Evolutionary conservation across 1,140 invertebrate species (phyloP), one percentile per base, ranked within the genome.

Genomic region (Trichonephila clavipes): DNA sequence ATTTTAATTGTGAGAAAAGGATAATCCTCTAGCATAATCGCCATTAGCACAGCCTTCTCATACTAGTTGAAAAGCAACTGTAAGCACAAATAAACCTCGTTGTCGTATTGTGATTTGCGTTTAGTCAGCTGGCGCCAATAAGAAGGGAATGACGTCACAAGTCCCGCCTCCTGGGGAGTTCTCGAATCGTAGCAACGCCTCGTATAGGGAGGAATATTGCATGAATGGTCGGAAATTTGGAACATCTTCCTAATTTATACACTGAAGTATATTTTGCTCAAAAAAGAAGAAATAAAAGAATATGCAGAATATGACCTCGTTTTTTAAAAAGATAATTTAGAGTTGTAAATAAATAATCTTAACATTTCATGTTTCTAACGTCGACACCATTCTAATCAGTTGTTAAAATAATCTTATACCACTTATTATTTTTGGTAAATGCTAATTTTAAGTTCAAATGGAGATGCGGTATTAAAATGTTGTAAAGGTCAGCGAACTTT

Each of bases 231-330:
- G 85, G 92, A 81, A 40, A 88, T 24, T 28, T n/a, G 72, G 81
- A 64, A 64, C 90, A 92, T 92, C 90, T 92, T 92, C 90, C 90
- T 92, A 92, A 92, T 92, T 92, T 92, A 92, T 92, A 92, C 90
- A 92, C 64, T 85, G 77, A 92, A 92, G 66, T 81, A 83, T 92
- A 59, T 85, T 66, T 88, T 88, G 21, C 18, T 21, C 51, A 40
- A 16, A 28, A 64, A 61, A 64, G 16, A 62, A 64, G 4, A 10
- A 58, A 85, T n/a, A 24, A 85, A 59, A 10, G 10, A 34, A 81
- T n/a, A 81, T 51, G 3, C 51, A 51, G 82, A 58, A 40, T 66
- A n/a, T 88, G 64, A 88, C 62, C 62, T 69, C 87, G 64, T 88
- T 88, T 59, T 58, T 44, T 44, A 5, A 40, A 58, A 88, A 51